Base-by-base conservation (phyloP, 2,888 invertebrate genomes). In the Drosophila longiperda region DNA sequence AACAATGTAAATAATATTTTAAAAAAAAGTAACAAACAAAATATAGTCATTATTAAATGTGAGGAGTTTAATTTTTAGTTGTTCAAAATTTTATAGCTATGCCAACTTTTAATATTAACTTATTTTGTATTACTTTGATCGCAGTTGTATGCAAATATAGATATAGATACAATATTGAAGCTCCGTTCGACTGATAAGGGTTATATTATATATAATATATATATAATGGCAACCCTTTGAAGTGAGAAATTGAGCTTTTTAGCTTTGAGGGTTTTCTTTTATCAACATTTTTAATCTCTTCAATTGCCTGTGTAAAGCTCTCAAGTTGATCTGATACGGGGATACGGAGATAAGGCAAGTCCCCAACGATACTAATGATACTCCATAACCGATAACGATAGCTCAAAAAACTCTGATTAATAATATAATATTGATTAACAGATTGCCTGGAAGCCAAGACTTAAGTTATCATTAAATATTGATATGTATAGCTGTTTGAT, bases 281-380 rank as follows among this genome's bases (percentile, higher is more conserved):
- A 9, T 53, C 15, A 53, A 23, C 12, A 15, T 33, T 33, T 52
- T 52, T 20, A 15, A 32, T 29, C 12, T 20, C 9, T 20, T 32
- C 29, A 33, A 45, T 45, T 45, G 20, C 7, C 20, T 45, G 66
- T 60, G 73, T 45, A 48, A 23, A 40, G 55, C 15, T 55, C 34
- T 2, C 32, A 6, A 53, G 15, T 26, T 29, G 26, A 26, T 17
- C 26, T 6, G 26, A 26, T 49, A 40, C 23, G 17, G 11, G 17
- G 11, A 17, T 5, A n/a, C 2, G 23, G 9, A 32, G 32, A 49
- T 49, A 49, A 26, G 17, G 36, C 38, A 17, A 38, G 26, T 33
- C 26, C 29, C 11, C 26, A 17, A 49, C 29, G n/a, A n/a, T n/a
- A 12, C 11, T 36, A 7, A 1, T 40, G 57, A 32, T 32, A 15